Evolutionary conservation across 2,113 vertebrate species (phyloP).

Genomic region (Suncus etruscus): DNA sequence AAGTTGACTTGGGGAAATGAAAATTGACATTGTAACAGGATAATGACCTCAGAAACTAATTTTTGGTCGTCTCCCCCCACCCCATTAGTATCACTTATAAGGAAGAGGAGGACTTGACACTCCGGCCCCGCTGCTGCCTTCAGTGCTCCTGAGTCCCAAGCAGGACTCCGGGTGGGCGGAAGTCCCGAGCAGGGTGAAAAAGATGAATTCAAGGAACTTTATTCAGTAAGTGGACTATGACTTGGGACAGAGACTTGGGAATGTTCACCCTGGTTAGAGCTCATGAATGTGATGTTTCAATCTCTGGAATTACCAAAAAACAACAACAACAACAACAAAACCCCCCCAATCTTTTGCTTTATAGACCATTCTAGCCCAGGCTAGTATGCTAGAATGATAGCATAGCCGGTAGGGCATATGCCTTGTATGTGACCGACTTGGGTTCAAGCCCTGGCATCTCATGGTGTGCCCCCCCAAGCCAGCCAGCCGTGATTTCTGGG

Average conservation of each 20-base stretch:
- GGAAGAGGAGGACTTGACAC: conserved; percentile 77
- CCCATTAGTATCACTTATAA: conserved; percentile 73
- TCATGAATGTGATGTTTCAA: no score
- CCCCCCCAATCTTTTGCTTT: conserved; percentile 41
- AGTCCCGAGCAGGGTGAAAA: conserved; percentile 48
- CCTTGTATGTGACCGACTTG: no score
- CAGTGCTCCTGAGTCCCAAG: conserved; percentile 84
- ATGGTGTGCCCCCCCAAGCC: no score
- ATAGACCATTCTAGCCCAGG: not conserved
- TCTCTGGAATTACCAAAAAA: no score
- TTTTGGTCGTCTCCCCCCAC: conserved; percentile 21
- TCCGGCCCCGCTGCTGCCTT: conserved; percentile 80
- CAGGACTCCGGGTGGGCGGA: conserved; percentile 58
- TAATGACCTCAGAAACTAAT: conserved; percentile 20
- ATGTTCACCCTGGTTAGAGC: no score
- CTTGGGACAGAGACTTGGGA: no score
- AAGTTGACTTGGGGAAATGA: conserved; percentile 23
- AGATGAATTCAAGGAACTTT: conserved; percentile 72
- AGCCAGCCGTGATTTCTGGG: no score
- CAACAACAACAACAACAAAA: no score
- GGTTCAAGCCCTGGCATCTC: no score
- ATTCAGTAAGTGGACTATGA: conserved; percentile 71
- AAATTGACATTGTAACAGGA: not conserved
- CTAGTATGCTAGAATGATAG: no score
- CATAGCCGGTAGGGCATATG: no score